Base-by-base conservation (phyloP, 2,888 invertebrate genomes). In the Sarcophaga subvicina region DNA sequence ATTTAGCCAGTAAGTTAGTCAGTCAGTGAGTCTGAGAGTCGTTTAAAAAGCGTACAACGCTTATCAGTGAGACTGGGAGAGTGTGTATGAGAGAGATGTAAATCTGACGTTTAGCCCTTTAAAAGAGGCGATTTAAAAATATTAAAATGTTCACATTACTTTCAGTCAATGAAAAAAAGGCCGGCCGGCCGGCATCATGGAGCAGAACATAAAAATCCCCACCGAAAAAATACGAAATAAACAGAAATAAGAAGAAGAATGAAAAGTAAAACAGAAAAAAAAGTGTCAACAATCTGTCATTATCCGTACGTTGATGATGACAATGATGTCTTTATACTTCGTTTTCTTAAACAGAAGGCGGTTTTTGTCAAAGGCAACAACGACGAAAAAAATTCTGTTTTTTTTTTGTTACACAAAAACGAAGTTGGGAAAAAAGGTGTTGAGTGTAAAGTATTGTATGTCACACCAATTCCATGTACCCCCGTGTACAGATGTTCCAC, bases 271-370 rank as follows among this genome's bases (percentile, higher is more conserved):
- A 64, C 12, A 49, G n/a, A 72, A 76, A 63, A 0, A 76, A 78
- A 87, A 87, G 84, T 87, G 87, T 87, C 87, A 87, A 87, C 87
- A 84, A 87, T 87, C 87, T 87, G 87, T 87, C 87, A 84, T 87
- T 87, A 87, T 84, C 87, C 67, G 66, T 84, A 71, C 62, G 67
- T 84, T 87, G 84, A 84, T 82, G 84, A 87, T 82, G 87, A 81
- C 87, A 84, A 79, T 80, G 87, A 83, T 73, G 66, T 67, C 66
- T 84, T 78, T 66, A 80, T 84, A 70, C 11, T 78, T 54, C 2
- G 54, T 22, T 69, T 73, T 22, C 14, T 49, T 14, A 70, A n/a
- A 62, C 54, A 54, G 54, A 54, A 37, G 54, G 54, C 54, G 54
- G 54, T 54, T 17, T 54, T 14, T 54, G 12, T 54, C 54, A 54